Evolutionary conservation across 1,140 invertebrate species (phyloP).

Genomic region (Hypothenemus hampei): DNA sequence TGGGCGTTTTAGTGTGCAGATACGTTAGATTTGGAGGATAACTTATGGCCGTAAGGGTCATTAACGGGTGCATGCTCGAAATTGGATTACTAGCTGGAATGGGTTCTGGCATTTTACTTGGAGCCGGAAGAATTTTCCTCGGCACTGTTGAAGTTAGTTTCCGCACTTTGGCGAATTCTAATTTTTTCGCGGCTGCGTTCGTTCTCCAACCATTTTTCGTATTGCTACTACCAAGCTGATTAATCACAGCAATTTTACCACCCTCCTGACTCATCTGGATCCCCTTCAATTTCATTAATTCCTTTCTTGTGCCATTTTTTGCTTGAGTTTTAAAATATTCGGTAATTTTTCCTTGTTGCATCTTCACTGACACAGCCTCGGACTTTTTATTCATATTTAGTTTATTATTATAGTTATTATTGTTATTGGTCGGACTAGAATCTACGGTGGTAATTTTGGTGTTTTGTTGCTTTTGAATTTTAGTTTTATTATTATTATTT

Average conservation of each 20-base stretch:
- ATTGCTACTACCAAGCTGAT: constrained; percentile 12
- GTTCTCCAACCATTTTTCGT: constrained; percentile 1
- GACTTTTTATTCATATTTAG: constrained; percentile 41
- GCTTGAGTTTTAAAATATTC: constrained; percentile 77
- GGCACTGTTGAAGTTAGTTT: constrained; percentile 33
- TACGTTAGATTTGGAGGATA: constrained; percentile 41
- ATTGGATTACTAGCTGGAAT: constrained; percentile 22
- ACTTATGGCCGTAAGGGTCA: constrained; percentile 39
- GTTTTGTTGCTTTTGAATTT: constrained; percentile 8
- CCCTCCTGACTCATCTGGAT: constrained; percentile 17
- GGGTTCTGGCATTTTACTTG: constrained; percentile 38
- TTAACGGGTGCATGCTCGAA: constrained; percentile 31
- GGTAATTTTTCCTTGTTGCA: constrained; percentile 63
- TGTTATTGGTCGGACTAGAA: constrained; percentile 26
- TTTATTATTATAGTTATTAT: constrained; percentile 22
- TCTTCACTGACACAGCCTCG: constrained; percentile 41
- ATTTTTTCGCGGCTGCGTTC: constrained; percentile 11
- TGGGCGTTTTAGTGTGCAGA: constrained; percentile 40
- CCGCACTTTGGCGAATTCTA: constrained; percentile 8
- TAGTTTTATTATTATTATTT: constrained; percentile 17
- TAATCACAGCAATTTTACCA: constrained; percentile 3
- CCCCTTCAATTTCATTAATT: constrained; percentile 31
- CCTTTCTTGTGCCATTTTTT: constrained; percentile 51
- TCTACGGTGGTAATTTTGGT: constrained; percentile 4
- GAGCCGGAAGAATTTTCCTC: constrained; percentile 44